A percentile compares a stretch with the other conserved stretches of the same genome.
Evolutionary conservation across 1,140 invertebrate species (phyloP).

Genomic region (Papilio glaucus): DNA sequence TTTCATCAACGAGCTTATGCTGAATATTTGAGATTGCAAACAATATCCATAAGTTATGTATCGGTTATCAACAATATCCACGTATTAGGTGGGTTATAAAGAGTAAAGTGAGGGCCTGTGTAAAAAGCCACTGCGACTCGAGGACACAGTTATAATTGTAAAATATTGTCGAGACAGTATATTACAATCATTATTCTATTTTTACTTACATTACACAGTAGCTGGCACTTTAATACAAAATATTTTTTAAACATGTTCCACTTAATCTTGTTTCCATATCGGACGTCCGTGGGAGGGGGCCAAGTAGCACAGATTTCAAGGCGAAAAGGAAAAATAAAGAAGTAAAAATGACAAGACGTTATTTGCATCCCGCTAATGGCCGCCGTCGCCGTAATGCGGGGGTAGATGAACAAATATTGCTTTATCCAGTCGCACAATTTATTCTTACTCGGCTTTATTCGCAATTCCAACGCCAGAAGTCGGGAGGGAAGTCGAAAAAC

Average conservation of each 20-base stretch:
- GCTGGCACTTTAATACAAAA: not conserved
- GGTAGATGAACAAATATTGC: constrained; percentile 83
- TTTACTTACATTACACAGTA: constrained; percentile 1
- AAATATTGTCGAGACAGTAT: not conserved
- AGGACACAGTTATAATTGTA: not conserved
- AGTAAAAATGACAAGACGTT: constrained; percentile 83
- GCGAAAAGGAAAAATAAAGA: constrained; percentile 77
- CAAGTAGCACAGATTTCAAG: constrained; percentile 62
- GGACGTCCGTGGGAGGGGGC: constrained; percentile 65
- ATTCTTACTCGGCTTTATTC: constrained; percentile 79
- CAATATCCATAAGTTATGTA: too few relatives aligned
- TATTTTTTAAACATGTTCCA: constrained; percentile 43
- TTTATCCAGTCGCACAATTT: constrained; percentile 82
- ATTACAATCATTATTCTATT: constrained; percentile 8
- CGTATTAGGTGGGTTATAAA: too few relatives aligned
- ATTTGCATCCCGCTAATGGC: constrained; percentile 83
- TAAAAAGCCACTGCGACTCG: not conserved
- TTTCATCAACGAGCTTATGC: too few relatives aligned
- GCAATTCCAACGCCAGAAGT: constrained; percentile 70
- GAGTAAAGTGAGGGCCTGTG: not conserved
- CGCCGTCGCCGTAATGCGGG: constrained; percentile 76
- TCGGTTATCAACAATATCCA: too few relatives aligned
- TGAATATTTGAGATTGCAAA: too few relatives aligned
- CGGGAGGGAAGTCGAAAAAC: constrained; percentile 65
- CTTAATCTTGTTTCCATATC: constrained; percentile 63